Evolutionary conservation across 2,888 invertebrate genomes (phyloP).

Genomic region (Drosophila aldrichi): DNA sequence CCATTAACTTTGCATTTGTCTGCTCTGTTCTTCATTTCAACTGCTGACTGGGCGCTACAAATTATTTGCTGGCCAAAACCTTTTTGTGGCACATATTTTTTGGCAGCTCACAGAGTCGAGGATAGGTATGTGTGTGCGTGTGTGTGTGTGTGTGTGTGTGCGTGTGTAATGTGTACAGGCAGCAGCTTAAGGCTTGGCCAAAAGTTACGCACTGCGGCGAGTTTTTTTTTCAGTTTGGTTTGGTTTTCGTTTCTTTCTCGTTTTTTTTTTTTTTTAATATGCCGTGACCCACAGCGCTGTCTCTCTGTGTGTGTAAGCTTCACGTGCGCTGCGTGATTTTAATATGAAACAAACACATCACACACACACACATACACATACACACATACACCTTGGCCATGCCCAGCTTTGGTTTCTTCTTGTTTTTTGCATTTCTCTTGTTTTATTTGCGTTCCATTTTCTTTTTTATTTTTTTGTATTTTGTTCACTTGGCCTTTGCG

Average conservation of each 20-base stretch:
- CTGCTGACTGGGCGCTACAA: slow-evolving; percentile 60
- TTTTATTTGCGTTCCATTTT: slow-evolving; percentile 72
- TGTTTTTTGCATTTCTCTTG: slow-evolving; percentile 49
- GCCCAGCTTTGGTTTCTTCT: background rate
- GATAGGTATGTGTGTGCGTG: slow-evolving; percentile 4
- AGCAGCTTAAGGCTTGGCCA: slow-evolving; percentile 53
- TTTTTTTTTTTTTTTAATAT: slow-evolving; percentile 57
- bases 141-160: slow-evolving; percentile 12
- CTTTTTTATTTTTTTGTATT: background rate
- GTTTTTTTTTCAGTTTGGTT: slow-evolving; percentile 51
- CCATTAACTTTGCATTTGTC: slow-evolving; percentile 62
- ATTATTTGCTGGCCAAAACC: slow-evolving; percentile 43
- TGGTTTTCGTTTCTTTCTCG: background rate
- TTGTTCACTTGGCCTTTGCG: slow-evolving; percentile 65
- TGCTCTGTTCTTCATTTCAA: slow-evolving; percentile 42
- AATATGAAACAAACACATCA: slow-evolving; percentile 74
- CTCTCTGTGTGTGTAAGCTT: slow-evolving; percentile 35
- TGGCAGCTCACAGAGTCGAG: slow-evolving; percentile 27
- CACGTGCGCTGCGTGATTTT: slow-evolving; percentile 78
- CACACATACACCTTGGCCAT: slow-evolving; percentile 34
- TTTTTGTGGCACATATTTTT: slow-evolving; percentile 46
- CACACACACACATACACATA: slow-evolving; percentile 23
- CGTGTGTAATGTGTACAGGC: slow-evolving; percentile 25
- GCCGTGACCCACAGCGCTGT: slow-evolving; percentile 57
- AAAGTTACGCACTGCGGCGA: slow-evolving; percentile 80